A percentile compares a stretch with the other conserved stretches of the same genome.
These are phyloP conservation scores for Acheta domesticus DNA, from an alignment of 2,888 invertebrate species.

Conservation along the genomic window DNA sequence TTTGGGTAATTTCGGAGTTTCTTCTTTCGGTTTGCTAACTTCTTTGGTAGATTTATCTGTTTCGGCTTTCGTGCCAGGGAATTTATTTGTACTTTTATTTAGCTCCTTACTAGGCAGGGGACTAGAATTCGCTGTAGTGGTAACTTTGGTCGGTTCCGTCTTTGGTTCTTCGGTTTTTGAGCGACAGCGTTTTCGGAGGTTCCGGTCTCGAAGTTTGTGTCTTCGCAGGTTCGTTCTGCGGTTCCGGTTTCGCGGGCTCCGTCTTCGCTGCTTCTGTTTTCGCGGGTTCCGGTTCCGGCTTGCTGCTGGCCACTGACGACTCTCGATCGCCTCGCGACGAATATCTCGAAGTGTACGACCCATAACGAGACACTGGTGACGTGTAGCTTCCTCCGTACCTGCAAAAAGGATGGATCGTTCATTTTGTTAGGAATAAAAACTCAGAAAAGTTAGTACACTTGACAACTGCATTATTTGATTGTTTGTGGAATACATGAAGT, in stretches of 20 bases:
- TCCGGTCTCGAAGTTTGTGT: background rate
- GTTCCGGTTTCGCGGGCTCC: slow-evolving; percentile 7
- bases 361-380: slow-evolving; percentile 32
- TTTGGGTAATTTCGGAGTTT: slow-evolving; percentile 5
- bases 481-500: no score
- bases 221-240: background rate
- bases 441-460: no score
- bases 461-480: no score
- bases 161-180: slow-evolving; percentile 2
- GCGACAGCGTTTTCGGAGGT: background rate
- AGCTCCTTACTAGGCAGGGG: background rate
- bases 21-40: background rate
- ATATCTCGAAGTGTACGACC: slow-evolving; percentile 27
- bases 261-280: background rate
- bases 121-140: slow-evolving; percentile 11
- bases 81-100: slow-evolving; percentile 12
- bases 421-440: no score
- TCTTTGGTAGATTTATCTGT: background rate
- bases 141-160: background rate
- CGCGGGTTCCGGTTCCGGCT: background rate
- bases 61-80: background rate
- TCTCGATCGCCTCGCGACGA: slow-evolving; percentile 27
- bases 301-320: slow-evolving; percentile 20
- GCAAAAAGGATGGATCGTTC: background rate
- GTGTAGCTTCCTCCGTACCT: background rate